Evolutionary conservation across 2,888 invertebrate species (phyloP).

Genomic region (Odontomyia ornata): DNA sequence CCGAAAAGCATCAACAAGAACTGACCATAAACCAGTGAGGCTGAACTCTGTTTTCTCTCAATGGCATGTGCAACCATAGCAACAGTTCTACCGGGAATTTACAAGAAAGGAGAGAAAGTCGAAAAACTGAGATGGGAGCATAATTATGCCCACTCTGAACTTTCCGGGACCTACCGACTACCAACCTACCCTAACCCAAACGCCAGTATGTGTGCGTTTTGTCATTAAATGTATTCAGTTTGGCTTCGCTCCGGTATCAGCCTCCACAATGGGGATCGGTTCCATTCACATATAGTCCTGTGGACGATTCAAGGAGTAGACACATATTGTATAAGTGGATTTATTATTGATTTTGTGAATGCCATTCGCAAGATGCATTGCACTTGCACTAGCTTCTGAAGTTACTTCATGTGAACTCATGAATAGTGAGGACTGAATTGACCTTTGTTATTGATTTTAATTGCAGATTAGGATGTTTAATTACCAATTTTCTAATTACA

Average conservation of each 20-base stretch:
- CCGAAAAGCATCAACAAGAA: background rate
- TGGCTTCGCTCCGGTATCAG: background rate
- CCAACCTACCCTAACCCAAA: slow-evolving; percentile 37
- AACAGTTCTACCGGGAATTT: slow-evolving; percentile 32
- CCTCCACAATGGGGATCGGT: background rate
- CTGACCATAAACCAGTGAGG: slow-evolving; percentile 5
- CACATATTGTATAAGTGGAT: background rate
- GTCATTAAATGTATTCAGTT: background rate
- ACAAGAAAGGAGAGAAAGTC: background rate
- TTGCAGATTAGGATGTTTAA: too few species aligned
- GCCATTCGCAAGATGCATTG: background rate
- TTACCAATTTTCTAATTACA: background rate
- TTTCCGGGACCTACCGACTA: slow-evolving; percentile 8
- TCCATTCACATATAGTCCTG: background rate
- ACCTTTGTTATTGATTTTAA: too few species aligned
- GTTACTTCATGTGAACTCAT: too few species aligned
- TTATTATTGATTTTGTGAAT: slow-evolving; percentile 15
- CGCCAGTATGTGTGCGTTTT: slow-evolving; percentile 9
- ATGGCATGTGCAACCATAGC: slow-evolving; percentile 31
- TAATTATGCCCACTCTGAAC: slow-evolving; percentile 10
- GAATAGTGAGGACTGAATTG: too few species aligned
- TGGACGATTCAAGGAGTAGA: background rate
- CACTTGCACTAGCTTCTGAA: background rate
- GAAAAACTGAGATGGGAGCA: background rate
- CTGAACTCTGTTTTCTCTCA: background rate